phyloP scores from a whole-genome alignment of 2,113 vertebrate genomes.

The Neodon shergylaensis region DNA sequence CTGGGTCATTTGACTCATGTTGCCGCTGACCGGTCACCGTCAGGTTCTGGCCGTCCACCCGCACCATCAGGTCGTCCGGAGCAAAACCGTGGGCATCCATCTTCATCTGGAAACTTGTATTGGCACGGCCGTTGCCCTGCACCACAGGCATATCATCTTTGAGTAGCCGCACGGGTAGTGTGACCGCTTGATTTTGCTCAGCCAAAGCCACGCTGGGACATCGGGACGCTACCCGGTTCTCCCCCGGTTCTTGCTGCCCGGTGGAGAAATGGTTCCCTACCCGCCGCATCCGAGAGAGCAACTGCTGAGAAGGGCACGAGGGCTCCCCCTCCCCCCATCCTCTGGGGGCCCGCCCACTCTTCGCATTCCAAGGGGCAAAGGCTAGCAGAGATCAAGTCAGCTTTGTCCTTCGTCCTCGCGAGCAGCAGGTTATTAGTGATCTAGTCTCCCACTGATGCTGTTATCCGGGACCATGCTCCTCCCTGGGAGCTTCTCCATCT shows the following conservation, averaged over 20 bases:
- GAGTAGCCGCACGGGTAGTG: constrained; percentile 13
- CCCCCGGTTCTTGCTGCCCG: neutral
- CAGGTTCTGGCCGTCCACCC: constrained; percentile 40
- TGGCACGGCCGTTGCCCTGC: neutral
- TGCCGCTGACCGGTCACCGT: constrained; percentile 48
- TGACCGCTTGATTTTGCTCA: neutral
- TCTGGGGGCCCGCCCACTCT: neutral
- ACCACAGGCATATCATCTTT: neutral
- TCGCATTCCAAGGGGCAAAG: neutral
- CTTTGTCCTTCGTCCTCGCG: neutral
- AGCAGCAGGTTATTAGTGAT: neutral
- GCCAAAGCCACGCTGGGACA: neutral
- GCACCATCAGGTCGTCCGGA: constrained; percentile 54
- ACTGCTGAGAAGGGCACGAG: constrained; percentile 30
- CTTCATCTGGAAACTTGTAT: constrained; percentile 65
- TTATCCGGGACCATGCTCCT: neutral
- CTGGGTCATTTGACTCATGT: neutral
- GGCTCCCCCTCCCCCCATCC: rapidly evolving
- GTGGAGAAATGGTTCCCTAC: constrained; percentile 26
- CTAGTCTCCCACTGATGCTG: neutral
- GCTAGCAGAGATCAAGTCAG: neutral
- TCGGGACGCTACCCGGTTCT: neutral
- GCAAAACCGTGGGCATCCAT: constrained; percentile 49
- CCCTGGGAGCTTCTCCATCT: neutral
- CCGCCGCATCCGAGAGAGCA: constrained; percentile 67